A percentile compares a stretch with the other conserved stretches of the same genome.
Conservation (phyloP, 1,140 invertebrate species). For the Argopecten irradians region DNA sequence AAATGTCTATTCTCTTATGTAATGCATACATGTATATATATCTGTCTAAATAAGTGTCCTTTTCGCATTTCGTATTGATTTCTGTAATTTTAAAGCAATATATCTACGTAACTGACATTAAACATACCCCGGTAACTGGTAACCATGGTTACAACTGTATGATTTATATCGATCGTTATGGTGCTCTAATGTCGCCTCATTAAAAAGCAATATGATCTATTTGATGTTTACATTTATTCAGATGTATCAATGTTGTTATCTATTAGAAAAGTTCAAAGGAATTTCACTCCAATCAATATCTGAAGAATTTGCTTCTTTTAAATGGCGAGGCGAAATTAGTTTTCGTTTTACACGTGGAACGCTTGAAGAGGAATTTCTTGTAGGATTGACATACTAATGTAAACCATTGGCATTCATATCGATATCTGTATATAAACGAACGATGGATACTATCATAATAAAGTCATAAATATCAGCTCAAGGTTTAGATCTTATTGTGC, state of each 20-base stretch:
- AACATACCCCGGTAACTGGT: neutral
- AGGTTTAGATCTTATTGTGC: too few relatives aligned
- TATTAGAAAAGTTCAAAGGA: neutral
- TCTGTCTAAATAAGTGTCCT: neutral
- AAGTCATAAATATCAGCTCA: too few relatives aligned
- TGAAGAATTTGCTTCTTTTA: neutral
- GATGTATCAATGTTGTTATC: neutral
- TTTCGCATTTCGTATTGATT: neutral
- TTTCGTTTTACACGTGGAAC: too few relatives aligned
- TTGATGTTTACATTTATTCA: neutral
- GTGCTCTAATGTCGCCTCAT: neutral
- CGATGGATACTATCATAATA: too few relatives aligned
- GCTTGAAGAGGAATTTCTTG: too few relatives aligned
- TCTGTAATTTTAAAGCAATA: neutral
- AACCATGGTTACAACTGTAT: neutral
- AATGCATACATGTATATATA: neutral
- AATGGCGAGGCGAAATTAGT: neutral
- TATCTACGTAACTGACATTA: too few relatives aligned
- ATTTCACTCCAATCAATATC: neutral
- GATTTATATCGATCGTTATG: neutral
- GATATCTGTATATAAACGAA: too few relatives aligned
- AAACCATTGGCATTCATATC: too few relatives aligned
- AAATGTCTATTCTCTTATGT: neutral
- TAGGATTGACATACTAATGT: too few relatives aligned
- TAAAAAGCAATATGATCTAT: neutral